Conservation (phyloP, 1,140 invertebrate genomes). For the Pseudachorutes palmiensis region DNA sequence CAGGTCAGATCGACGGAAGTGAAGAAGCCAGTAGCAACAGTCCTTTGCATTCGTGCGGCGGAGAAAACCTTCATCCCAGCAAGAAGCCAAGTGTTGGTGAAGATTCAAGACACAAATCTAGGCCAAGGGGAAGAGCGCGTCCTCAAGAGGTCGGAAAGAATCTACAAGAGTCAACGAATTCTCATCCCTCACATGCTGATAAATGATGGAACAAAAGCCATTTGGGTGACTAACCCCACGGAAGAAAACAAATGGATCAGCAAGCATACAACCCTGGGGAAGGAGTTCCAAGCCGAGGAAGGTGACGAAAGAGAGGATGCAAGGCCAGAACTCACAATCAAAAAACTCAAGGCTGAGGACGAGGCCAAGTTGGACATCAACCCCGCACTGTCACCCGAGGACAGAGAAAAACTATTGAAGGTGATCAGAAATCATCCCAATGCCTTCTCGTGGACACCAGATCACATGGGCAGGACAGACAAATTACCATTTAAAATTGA, state of each 20-base stretch:
- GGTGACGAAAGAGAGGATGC: background rate
- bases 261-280: background rate
- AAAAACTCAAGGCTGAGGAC: background rate
- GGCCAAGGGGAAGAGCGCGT: background rate
- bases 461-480: constrained; percentile 2
- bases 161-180: background rate
- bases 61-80: background rate
- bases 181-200: background rate
- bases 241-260: background rate
- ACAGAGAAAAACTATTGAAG: background rate
- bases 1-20: background rate
- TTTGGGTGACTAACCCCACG: background rate
- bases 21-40: background rate
- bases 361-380: background rate
- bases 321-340: background rate
- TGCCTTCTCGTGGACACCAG: background rate
- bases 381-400: background rate
- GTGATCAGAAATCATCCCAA: background rate
- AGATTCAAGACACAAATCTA: background rate
- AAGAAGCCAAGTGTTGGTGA: background rate
- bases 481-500: constrained; percentile 39
- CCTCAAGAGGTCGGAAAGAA: background rate
- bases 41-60: background rate
- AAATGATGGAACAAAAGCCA: background rate
- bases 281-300: too few species aligned